Percentiles rank a stretch among this genome's conserved stretches.
Conservation (phyloP, 2,113 vertebrate species). For the Gopherus flavomarginatus region DNA sequence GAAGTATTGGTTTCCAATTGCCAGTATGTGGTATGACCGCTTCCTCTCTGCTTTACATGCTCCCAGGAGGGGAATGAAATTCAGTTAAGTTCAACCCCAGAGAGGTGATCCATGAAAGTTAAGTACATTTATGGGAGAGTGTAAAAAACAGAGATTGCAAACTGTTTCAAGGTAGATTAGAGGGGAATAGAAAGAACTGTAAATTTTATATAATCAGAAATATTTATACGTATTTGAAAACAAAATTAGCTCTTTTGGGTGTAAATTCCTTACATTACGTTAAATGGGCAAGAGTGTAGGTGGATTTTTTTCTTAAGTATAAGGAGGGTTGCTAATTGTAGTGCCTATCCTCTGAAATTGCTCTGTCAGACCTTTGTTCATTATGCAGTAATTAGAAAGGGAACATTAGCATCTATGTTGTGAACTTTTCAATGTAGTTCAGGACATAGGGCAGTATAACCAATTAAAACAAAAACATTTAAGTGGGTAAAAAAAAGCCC, state of each 20-base stretch:
- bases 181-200: neutral
- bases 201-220: neutral
- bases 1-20: neutral
- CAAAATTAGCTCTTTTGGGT: neutral
- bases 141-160: conserved; percentile 23
- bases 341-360: conserved; percentile 77
- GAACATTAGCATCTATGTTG: conserved; percentile 78
- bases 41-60: neutral
- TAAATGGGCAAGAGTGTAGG: neutral
- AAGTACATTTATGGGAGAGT: conserved; percentile 43
- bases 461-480: conserved; percentile 86
- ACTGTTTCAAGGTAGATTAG: conserved; percentile 31
- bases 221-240: neutral
- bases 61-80: conserved; percentile 33
- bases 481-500: conserved; percentile 78
- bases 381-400: conserved; percentile 82
- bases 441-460: conserved; percentile 75
- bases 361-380: conserved; percentile 79
- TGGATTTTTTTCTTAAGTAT: conserved; percentile 60
- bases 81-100: conserved; percentile 15
- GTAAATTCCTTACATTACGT: neutral
- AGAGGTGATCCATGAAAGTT: conserved; percentile 51
- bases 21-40: conserved; percentile 8
- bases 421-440: conserved; percentile 83
- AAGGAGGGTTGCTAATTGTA: conserved; percentile 71